Evolutionary conservation across 1,140 invertebrate genomes (phyloP), one percentile per base, ranked within the genome.

Genomic region (Saccostrea echinata): DNA sequence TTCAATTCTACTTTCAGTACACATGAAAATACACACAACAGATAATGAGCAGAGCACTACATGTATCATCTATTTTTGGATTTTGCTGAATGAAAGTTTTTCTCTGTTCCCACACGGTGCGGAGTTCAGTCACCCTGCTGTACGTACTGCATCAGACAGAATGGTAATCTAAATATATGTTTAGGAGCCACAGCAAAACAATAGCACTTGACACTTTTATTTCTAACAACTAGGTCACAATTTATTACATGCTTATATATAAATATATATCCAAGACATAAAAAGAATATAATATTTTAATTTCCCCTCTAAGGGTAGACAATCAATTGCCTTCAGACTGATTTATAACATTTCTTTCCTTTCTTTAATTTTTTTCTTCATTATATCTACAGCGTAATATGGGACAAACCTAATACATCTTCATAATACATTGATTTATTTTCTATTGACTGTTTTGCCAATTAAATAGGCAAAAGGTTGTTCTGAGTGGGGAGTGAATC

Each of bases 181-280:
- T 71, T 71, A 71, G 64, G 24, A 71, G 64, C 30, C 68, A 71
- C 68, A 71, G 68, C 27, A 71, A 71, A 71, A 71, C 68, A 71
- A 71, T 71, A 71, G 68, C 27, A 71, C 68, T 71, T 71, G 68
- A 71, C 68, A 71, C 16, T 16, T 71, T 71, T 33, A 71, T 71
- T 12, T 27, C 8, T 30, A 71, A 64, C 57, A 71, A 33, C 30
- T 71, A 33, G 68, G 68, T 30, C 30, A 71, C 13, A 13, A 30
- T 35, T 71, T 71, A 8, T 43, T 8, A 43, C 43, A 43, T 43
- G 43, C 43, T 43, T 43, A 43, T 43, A 43, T 43, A 6, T 43
- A 6, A 8, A 43, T 43, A 6, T 43, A 6, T 43, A 43, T 43
- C 4, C 43, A 43, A 9, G 43, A 43, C 4, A 4, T 6, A 43